A percentile compares a stretch with the other conserved stretches of the same genome.
Conservation (phyloP, 2,888 invertebrate genomes). For the Abrostola tripartita region DNA sequence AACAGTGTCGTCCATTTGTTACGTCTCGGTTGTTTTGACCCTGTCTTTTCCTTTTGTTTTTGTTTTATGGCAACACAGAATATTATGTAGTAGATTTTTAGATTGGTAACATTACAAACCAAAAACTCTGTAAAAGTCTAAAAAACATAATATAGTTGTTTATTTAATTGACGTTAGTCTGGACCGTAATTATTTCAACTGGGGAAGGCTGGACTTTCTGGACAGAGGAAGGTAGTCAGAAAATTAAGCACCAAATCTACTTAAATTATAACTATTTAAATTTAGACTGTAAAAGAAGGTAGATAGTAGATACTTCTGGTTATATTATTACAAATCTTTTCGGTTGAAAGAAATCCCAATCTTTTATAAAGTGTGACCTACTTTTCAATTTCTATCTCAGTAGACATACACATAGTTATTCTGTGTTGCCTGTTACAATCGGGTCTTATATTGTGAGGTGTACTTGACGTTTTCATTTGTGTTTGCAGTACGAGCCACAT, state of each 20-base stretch:
- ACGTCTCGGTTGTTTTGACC: conserved; percentile 77
- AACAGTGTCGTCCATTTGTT: conserved; percentile 67
- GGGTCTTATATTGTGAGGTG: neutral
- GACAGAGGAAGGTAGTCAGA: too few species aligned
- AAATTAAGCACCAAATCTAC: too few species aligned
- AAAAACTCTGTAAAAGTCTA: too few species aligned
- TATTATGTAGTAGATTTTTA: conserved; percentile 25
- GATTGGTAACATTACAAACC: neutral
- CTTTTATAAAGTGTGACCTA: too few species aligned
- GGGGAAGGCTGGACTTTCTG: too few species aligned
- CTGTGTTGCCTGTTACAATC: conserved; percentile 57
- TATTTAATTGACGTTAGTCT: too few species aligned
- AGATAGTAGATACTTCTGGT: too few species aligned
- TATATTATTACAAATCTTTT: too few species aligned
- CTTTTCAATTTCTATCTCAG: neutral
- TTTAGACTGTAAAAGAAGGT: too few species aligned
- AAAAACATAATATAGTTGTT: too few species aligned
- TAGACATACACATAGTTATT: conserved; percentile 45
- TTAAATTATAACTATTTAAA: neutral
- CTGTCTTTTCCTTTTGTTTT: conserved; percentile 62
- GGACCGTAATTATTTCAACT: too few species aligned
- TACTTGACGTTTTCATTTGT: conserved; percentile 41
- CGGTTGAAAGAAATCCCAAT: too few species aligned
- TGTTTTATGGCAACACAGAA: conserved; percentile 68
- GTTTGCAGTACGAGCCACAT: conserved; percentile 83